Conservation (phyloP, 2,113 vertebrate genomes). For the Mesoclemmys tuberculata region DNA sequence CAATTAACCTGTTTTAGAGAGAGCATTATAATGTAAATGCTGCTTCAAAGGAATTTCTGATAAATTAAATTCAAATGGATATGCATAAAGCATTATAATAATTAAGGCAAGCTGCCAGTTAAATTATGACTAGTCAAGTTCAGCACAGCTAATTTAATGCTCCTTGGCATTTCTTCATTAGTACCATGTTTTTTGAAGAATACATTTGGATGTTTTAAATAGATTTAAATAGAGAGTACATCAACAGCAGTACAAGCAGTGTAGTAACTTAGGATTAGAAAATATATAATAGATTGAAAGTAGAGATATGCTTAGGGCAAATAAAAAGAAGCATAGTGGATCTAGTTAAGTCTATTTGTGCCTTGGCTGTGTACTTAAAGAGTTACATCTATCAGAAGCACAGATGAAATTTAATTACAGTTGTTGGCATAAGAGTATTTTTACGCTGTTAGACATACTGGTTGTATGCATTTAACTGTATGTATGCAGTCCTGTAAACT, state of each 20-base stretch:
- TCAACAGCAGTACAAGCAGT: not conserved
- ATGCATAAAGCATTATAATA: not conserved
- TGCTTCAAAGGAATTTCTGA: conserved; percentile 43
- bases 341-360: not conserved
- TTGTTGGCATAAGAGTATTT: not conserved
- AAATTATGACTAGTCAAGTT: not conserved
- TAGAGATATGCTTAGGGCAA: not conserved
- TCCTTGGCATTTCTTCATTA: not conserved
- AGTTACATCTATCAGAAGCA: not conserved
- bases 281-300: not conserved
- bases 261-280: not conserved
- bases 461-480: not conserved
- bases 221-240: not conserved
- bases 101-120: not conserved
- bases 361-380: not conserved
- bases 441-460: not conserved
- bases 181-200: not conserved
- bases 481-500: not conserved
- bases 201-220: not conserved
- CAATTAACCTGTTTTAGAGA: conserved; percentile 42
- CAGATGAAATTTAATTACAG: not conserved
- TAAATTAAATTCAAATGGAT: conserved; percentile 22
- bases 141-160: not conserved
- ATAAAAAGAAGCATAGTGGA: not conserved
- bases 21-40: not conserved